These are phyloP conservation scores for Epicauta chinensis DNA, from an alignment of 1,140 invertebrate species.

Conservation along the genomic window DNA sequence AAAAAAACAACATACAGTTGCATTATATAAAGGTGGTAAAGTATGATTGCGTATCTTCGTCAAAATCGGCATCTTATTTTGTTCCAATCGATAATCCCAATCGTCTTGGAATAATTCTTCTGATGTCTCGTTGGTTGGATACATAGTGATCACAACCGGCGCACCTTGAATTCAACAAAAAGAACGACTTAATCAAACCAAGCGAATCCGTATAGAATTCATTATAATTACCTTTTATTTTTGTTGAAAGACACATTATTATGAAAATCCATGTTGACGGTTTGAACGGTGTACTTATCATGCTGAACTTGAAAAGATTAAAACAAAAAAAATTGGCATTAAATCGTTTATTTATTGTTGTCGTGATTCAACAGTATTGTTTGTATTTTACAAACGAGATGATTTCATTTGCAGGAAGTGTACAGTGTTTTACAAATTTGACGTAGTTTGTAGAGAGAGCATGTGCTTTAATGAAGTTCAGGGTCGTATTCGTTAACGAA, in stretches of 20 bases:
- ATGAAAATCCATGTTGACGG: constrained; percentile 16
- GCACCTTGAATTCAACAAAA: background rate
- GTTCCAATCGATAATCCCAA: constrained; percentile 38
- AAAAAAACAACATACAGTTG: constrained; percentile 39
- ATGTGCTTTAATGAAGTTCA: no score
- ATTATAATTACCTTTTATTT: constrained; percentile 4
- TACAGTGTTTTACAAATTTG: no score
- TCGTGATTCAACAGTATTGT: no score
- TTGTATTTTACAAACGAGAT: no score
- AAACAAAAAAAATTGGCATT: constrained; percentile 2
- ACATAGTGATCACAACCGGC: background rate
- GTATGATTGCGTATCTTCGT: constrained; percentile 33
- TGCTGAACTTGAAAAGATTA: constrained; percentile 24
- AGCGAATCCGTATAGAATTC: background rate
- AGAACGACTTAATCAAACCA: background rate
- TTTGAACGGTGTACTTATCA: constrained; percentile 19
- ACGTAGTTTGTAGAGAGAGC: no score
- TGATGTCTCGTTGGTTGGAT: background rate
- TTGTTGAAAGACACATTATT: constrained; percentile 3
- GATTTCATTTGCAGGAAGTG: no score
- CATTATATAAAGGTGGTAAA: constrained; percentile 32
- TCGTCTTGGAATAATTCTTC: constrained; percentile 29
- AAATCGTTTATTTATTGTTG: no score
- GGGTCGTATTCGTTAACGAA: no score
- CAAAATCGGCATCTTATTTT: constrained; percentile 33